Conservation (phyloP, 2,888 invertebrate species). For the Drosophila algonquin region DNA sequence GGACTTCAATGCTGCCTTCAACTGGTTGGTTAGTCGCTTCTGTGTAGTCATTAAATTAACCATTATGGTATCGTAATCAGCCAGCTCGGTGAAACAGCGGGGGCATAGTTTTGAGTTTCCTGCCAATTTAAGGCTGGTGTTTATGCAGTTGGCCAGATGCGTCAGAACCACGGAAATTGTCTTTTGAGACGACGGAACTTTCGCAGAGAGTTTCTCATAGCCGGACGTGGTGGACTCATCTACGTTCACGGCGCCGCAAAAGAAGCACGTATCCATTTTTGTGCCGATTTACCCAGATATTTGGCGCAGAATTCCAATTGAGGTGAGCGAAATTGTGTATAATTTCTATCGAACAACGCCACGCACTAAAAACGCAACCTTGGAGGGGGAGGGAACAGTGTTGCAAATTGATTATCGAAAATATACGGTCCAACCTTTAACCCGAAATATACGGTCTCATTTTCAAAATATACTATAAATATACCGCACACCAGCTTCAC, state of each 20-base stretch:
- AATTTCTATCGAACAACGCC: conserved; percentile 35
- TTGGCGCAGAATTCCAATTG: conserved; percentile 52
- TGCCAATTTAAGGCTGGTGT: conserved; percentile 68
- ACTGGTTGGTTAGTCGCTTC: conserved; percentile 70
- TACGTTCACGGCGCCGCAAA: conserved; percentile 74
- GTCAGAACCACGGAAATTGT: conserved; percentile 75
- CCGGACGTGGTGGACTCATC: conserved; percentile 46
- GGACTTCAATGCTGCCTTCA: conserved; percentile 70
- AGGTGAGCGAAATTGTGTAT: conserved; percentile 44
- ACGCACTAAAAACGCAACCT: conserved; percentile 5
- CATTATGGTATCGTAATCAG: conserved; percentile 81
- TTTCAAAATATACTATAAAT: no score
- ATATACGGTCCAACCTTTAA: no score
- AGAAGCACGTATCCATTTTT: conserved; percentile 75
- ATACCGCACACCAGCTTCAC: no score
- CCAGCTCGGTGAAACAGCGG: conserved; percentile 73
- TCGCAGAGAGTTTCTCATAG: conserved; percentile 66
- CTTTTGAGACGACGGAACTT: conserved; percentile 79
- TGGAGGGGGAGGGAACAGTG: no score
- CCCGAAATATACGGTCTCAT: no score
- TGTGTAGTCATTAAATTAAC: conserved; percentile 78
- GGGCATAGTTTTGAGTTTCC: conserved; percentile 67
- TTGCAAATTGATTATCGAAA: no score
- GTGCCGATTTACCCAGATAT: not conserved
- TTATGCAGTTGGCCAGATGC: conserved; percentile 80